Base-by-base conservation (phyloP, 2,888 invertebrate species). In the Danaus chrysippus region DNA sequence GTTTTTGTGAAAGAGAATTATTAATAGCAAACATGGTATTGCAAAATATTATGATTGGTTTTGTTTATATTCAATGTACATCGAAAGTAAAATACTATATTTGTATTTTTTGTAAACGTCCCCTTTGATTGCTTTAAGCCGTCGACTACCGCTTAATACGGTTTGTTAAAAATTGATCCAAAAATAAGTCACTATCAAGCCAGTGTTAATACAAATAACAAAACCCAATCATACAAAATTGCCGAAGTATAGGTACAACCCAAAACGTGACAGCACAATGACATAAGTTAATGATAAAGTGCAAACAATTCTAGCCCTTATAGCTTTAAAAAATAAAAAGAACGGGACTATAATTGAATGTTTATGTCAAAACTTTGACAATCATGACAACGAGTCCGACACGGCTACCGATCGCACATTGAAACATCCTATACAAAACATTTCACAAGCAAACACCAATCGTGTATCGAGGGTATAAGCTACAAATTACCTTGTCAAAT, bases 141-240 rank as follows among this genome's bases (percentile, higher is more conserved):
- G n/a, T 46, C 15, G 15, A n/a, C 15, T 46, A 17, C 49, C 17
- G 49, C 17, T 49, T 9, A 49, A 49, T 17, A 49, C 49, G 17
- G 23, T 54, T 43, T 9, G 15, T 17, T 52, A 42, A 49, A 49
- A 19, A 60, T 17, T 55, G 41, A 41, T 59, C 57, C 54, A 66
- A 61, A 42, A 58, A 60, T 56, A 58, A 58, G 60, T 66, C 49
- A 17, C 49, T 49, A 49, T 17, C 49, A 49, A 49, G 49, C 10
- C 17, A 34, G 23, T 34, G 23, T 34, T 34, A 49, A 49, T n/a
- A 49, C 49, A 58, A 64, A 66, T 57, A 57, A 58, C 66, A 54
- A 42, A 61, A 66, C 58, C 66, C 66, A 66, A 66, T 66, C 64
- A 60, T 58, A 62, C 62, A 60, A 60, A 60, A 62, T 61, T 57